A percentile compares a stretch with the other conserved stretches of the same genome.
Conservation (phyloP, 2,888 invertebrate genomes). For the Callinectes sapidus region DNA sequence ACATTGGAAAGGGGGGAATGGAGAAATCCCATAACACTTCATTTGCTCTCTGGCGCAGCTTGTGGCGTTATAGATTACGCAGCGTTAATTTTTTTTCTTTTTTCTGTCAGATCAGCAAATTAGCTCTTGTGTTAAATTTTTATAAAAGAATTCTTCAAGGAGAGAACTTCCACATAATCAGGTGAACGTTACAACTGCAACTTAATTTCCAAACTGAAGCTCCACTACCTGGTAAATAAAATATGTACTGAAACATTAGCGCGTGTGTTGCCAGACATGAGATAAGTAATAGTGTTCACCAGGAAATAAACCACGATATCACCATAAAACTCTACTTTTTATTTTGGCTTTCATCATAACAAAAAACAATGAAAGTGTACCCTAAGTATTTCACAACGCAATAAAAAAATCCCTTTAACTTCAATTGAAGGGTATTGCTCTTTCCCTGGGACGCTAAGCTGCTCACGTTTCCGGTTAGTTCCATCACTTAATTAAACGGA, state of each 20-base stretch:
- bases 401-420: neutral
- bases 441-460: neutral
- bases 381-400: too few relatives aligned
- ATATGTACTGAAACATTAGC: neutral
- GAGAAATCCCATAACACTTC: neutral
- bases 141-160: too few relatives aligned
- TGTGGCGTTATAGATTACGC: neutral
- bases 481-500: conserved; percentile 5
- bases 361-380: too few relatives aligned
- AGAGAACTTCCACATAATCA: too few relatives aligned
- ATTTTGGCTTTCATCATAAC: neutral
- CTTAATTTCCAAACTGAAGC: too few relatives aligned
- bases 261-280: neutral
- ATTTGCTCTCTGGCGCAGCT: neutral
- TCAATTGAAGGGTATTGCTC: neutral
- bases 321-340: neutral
- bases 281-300: neutral
- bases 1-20: neutral
- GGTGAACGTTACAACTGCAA: too few relatives aligned
- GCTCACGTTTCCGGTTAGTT: neutral
- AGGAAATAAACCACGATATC: neutral
- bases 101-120: too few relatives aligned
- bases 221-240: too few relatives aligned
- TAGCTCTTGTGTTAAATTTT: too few relatives aligned
- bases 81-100: too few relatives aligned